Base-by-base conservation (phyloP, 2,797 vertebrate species). In the Peromyscus aztecus region DNA sequence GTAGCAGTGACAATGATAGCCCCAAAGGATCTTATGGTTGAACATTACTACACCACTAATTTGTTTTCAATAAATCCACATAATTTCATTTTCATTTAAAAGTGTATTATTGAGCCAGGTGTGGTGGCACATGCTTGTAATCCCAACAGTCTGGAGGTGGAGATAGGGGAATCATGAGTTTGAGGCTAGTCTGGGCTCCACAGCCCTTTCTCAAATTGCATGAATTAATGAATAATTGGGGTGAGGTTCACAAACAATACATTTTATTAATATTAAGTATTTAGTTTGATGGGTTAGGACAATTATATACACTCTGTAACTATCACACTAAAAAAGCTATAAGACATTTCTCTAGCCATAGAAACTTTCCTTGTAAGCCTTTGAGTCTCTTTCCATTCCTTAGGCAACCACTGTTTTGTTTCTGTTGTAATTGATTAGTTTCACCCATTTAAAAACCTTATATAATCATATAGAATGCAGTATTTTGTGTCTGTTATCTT, bases 21-120 rank as follows among this genome's bases (percentile, higher is more conserved):
- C 75, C 40, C 27, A 80, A 40, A 76, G 17, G 49, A 84, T 75
- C 49, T 84, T 8, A n/a, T 87, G 23, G 43, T 29, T 89, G 19
- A 90, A 84, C 31, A 82, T 84, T 71, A 93, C 65, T 93, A 16
- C 23, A 65, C 16, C 16, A 52, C 43, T 19, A 83, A n/a, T 73
- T 88, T 96, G 73, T 63, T 92, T 92, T 77, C 77, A n/a, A 17
- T 92, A 94, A 73, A 89, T 24, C 21, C 19, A 89, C 80, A 77
- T 93, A 34, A 91, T 78, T 91, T 93, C 43, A 93, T 75, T 91
- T 76, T 49, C 12, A 71, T 55, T 67, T 83, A 61, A 87, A 65
- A 95, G 52, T 40, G 46, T 90, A 52, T 81, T 46, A 65, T 49
- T 63, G 67, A 71, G 7, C 23, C 29, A 52, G 63, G 43, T 52